phyloP scores from a whole-genome alignment of 2,797 vertebrate genomes.

The Tachyglossus aculeatus region DNA sequence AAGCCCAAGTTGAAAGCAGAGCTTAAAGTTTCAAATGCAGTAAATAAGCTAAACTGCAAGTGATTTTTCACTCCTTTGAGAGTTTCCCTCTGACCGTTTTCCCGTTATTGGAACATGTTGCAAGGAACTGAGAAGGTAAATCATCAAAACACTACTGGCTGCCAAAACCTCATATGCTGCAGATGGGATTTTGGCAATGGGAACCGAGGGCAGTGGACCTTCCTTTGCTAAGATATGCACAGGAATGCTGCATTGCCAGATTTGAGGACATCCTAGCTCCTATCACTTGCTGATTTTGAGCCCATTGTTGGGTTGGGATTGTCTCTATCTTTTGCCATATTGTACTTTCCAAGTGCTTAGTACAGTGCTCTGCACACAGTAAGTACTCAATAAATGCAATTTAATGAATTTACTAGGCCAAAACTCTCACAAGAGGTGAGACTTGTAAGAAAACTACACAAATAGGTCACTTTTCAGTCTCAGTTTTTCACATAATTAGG shows the following conservation, averaged over 20 bases:
- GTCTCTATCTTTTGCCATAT: no score
- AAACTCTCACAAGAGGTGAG: no score
- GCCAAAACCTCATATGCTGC: not conserved
- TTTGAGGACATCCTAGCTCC: not conserved
- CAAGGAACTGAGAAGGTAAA: slow-evolving; percentile 5
- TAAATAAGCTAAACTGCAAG: slow-evolving; percentile 49
- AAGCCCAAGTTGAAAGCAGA: slow-evolving; percentile 53
- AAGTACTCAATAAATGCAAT: no score
- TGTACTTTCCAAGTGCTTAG: no score
- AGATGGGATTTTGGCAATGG: not conserved
- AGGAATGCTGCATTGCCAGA: not conserved
- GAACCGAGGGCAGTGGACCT: not conserved
- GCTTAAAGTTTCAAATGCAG: slow-evolving; percentile 64
- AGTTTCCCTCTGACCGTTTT: slow-evolving; percentile 32
- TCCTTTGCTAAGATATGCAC: not conserved
- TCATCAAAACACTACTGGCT: slow-evolving; percentile 9
- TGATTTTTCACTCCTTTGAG: slow-evolving; percentile 32
- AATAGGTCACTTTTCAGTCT: no score
- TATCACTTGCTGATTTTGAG: not conserved
- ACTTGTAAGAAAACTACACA: no score
- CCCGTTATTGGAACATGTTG: not conserved
- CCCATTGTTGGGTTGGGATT: no score
- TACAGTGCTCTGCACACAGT: no score
- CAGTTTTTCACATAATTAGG: no score
- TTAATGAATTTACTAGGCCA: no score